Base-by-base conservation (phyloP, 2,888 invertebrate species). In the Baronia brevicornis region DNA sequence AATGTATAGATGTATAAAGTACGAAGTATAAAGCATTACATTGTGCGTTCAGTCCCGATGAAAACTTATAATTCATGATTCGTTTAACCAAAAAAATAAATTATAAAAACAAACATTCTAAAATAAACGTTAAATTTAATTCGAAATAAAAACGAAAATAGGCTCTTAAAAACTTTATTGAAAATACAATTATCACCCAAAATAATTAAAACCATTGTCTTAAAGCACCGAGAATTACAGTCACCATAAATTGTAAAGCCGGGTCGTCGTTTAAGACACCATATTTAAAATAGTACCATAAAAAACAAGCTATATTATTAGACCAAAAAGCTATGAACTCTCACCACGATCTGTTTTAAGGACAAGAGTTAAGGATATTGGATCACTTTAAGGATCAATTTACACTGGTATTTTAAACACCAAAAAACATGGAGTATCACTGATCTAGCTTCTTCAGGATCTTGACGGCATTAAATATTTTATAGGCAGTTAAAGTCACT, bases 181-280 rank as follows among this genome's bases (percentile, higher is more conserved):
- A 50, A 56, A 57, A 57, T 54, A 54, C 66, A 69, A 71, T 79
- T 77, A 80, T 71, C 73, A 67, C 72, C 66, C 53, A 53, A 61
- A 60, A 75, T 78, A 79, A 80, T 80, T 80, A 80, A 77, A 74
- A 70, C 70, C 77, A 77, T 80, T 80, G 80, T 80, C 66, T 80
- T 64, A 48, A 53, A 49, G 55, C 54, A 60, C 60, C 60, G 63
- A 66, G 72, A 77, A 72, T 77, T 75, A 80, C 67, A 60, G 60
- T 58, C 56, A 45, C 61, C 71, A 69, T 80, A 79, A 82, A 80
- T 72, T 59, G 54, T 65, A 54, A 51, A 57, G 63, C 56, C 51
- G 47, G 44, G 48, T 60, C 51, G 55, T 61, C 61, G 58, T 71
- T 72, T 67, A 56, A 60, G 68, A 69, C 50, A 68, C 66, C 71